phyloP scores from a whole-genome alignment of 1,140 invertebrate genomes.

The Trachelipus rathkii region DNA sequence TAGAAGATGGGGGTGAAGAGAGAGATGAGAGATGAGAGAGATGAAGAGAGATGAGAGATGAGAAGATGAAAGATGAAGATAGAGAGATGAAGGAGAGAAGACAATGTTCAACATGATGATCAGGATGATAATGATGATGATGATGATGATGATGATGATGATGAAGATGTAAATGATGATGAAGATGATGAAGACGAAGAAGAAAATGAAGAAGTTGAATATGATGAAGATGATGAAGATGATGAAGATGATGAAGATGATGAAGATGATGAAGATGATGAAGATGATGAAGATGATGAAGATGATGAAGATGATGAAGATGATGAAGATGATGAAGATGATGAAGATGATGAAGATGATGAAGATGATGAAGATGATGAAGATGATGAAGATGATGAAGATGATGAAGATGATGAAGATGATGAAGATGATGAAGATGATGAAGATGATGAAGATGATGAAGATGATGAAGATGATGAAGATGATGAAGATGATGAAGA shows the following conservation, averaged over 20 bases:
- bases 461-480: not conserved
- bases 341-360: not conserved
- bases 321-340: not conserved
- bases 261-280: not conserved
- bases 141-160: not conserved
- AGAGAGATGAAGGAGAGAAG: not conserved
- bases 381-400: not conserved
- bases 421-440: not conserved
- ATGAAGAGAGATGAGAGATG: too few species aligned
- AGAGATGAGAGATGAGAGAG: too few species aligned
- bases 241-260: not conserved
- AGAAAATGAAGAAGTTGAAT: not conserved
- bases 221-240: slow-evolving; percentile 1
- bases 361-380: not conserved
- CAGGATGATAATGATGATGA: too few species aligned
- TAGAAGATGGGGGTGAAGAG: too few species aligned
- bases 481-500: not conserved
- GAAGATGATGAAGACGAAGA: slow-evolving; percentile 10
- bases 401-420: not conserved
- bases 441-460: not conserved
- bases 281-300: not conserved
- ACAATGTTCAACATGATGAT: too few species aligned
- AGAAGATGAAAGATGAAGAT: too few species aligned
- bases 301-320: not conserved
- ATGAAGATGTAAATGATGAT: too few species aligned